A percentile compares a stretch with the other conserved stretches of the same genome.
Evolutionary conservation across 92 coral and sea anemone species (phyloP).

Genomic region (Diadumene lineata): DNA sequence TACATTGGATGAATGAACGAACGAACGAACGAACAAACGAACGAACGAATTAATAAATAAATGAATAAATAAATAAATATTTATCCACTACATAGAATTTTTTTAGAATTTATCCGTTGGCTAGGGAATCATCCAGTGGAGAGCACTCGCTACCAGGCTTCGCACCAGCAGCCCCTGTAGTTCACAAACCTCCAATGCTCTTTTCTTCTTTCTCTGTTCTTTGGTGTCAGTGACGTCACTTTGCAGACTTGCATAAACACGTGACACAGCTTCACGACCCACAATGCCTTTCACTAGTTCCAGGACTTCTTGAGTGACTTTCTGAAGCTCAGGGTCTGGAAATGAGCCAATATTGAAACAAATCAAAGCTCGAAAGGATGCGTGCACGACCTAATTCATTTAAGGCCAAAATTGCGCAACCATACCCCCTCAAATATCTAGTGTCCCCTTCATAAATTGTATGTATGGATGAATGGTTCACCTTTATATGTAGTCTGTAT

Average conservation of each 20-base stretch:
- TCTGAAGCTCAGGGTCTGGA: constrained; percentile 61
- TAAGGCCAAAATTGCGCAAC: neutral
- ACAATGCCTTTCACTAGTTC: constrained; percentile 84
- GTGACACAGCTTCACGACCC: constrained; percentile 78
- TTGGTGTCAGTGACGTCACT: constrained; percentile 65
- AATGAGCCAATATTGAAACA: neutral
- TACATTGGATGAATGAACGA: too few relatives aligned
- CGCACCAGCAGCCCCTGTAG: too few relatives aligned
- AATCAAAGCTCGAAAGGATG: neutral
- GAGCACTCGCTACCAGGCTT: too few relatives aligned
- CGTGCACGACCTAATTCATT: neutral
- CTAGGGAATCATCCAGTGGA: too few relatives aligned
- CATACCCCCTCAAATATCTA: neutral
- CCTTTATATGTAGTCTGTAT: constrained; percentile 74
- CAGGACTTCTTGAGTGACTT: constrained; percentile 82
- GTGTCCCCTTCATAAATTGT: too few relatives aligned
- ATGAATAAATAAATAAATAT: too few relatives aligned
- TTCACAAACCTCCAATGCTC: constrained; percentile 82
- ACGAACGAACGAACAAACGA: too few relatives aligned
- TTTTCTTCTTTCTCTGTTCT: constrained; percentile 72
- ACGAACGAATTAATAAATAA: too few relatives aligned
- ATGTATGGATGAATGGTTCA: too few relatives aligned
- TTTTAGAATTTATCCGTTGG: too few relatives aligned
- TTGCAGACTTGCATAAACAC: constrained; percentile 76
- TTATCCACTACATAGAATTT: too few relatives aligned